These are phyloP conservation scores for Hippocampus zosterae DNA, from an alignment of 2,113 vertebrate genomes.

Conservation along the genomic window DNA sequence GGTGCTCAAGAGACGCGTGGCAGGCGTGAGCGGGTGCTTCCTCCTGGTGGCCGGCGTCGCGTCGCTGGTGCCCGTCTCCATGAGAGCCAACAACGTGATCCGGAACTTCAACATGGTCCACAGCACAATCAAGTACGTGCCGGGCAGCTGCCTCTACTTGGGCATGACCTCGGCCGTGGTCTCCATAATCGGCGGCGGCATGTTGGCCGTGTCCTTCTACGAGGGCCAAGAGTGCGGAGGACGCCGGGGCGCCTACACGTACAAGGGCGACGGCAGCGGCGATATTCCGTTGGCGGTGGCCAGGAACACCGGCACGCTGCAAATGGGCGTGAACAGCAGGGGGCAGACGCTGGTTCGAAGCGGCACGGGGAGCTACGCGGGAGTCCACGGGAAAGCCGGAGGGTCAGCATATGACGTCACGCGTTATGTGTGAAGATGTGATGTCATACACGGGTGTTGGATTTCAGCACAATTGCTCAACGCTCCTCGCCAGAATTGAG, in stretches of 20 bases:
- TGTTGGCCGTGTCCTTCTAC: constrained; percentile 83
- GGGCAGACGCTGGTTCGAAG: constrained; percentile 44
- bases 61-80: constrained; percentile 83
- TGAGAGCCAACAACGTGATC: constrained; percentile 90
- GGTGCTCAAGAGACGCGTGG: constrained; percentile 75
- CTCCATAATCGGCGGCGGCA: constrained; percentile 80
- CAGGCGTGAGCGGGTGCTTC: constrained; percentile 70
- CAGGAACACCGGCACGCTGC: constrained; percentile 48
- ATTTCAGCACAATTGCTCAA: background rate
- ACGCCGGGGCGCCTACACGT: constrained; percentile 61
- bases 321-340: constrained; percentile 32
- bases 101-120: constrained; percentile 83
- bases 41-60: constrained; percentile 83
- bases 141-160: constrained; percentile 87
- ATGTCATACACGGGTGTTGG: background rate
- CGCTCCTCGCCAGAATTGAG: background rate
- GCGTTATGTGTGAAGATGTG: constrained; percentile 67
- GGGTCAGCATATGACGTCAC: constrained; percentile 70
- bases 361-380: constrained; percentile 34
- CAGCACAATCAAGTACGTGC: constrained; percentile 83
- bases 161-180: constrained; percentile 83
- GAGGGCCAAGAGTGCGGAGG: constrained; percentile 33
- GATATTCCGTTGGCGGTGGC: background rate
- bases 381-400: constrained; percentile 38
- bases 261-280: constrained; percentile 29